Evolutionary conservation across 2,113 vertebrate species (phyloP), one percentile per base, ranked within the genome.

Genomic region (Ahaetulla prasina): DNA sequence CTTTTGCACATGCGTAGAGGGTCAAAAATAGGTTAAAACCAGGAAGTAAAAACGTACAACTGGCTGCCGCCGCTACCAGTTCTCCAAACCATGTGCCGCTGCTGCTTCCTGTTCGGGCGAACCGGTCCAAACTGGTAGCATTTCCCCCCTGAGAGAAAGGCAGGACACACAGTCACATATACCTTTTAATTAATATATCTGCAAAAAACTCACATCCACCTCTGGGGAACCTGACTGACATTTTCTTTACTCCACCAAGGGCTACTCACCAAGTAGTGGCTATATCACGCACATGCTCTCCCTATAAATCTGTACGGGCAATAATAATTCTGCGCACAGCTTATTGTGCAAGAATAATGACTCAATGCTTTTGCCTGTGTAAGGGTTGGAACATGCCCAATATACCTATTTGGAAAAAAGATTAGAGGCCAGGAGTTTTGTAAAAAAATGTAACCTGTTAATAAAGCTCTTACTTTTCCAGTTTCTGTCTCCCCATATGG

Each of bases 361-460:
- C 49, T 52, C 27, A 52, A 50, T 87, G 30, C 27, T 87, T 87
- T 50, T 87, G 10, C 22, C 9, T 35, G 47, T 39, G 55, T 49
- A 74, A 80, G 10, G 2, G 63, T 90, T 74, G 63, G 63, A 90
- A n/a, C n/a, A 53, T 84, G n/a, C 49, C 49, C 53, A 57, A 39
- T 94, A 93, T 60, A 50, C 95, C 91, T 95, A 35, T 92, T 89
- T 92, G 94, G 89, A 93, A 90, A 94, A 93, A 90, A 91, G 74
- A 93, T 96, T 93, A 94, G 91, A 95, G 92, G 93, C 97, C 74
- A 80, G 68, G 35, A 80, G 35, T 43, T 80, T 80, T 80, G 16
- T 74, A 91, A 68, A 91, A 39, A 89, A 89, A 87, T 54, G 91
- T 92, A 95, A 96, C 92, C 52, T 45, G 93, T 94, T 95, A 74